phyloP scores from a whole-genome alignment of 2,113 vertebrate genomes.

The Hiodon alosoides region DNA sequence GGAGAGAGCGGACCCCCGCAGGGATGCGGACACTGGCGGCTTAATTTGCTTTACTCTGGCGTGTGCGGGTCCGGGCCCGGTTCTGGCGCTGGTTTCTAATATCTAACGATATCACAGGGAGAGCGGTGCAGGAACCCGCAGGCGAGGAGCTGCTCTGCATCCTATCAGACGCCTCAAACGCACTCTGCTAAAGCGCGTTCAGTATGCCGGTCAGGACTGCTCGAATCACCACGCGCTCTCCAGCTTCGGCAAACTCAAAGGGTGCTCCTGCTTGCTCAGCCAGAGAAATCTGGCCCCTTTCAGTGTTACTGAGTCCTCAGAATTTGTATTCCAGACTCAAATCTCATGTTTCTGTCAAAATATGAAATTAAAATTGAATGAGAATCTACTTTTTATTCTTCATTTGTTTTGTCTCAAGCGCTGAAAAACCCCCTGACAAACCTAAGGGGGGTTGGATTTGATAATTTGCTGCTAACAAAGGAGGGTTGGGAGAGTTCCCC shows the following conservation, averaged over 20 bases:
- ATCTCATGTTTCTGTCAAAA: not conserved
- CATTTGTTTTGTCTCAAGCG: no score
- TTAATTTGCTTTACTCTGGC: slow-evolving; percentile 54
- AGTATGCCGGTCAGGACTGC: slow-evolving; percentile 66
- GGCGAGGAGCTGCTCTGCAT: slow-evolving; percentile 61
- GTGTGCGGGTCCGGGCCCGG: slow-evolving; percentile 41
- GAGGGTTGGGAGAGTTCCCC: slow-evolving; percentile 39
- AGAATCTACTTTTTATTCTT: no score
- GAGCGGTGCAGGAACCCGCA: slow-evolving; percentile 59
- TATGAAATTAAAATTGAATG: no score
- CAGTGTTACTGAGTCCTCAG: slow-evolving; percentile 68
- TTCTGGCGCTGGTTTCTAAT: slow-evolving; percentile 52
- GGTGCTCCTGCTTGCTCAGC: slow-evolving; percentile 54
- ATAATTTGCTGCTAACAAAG: slow-evolving; percentile 57
- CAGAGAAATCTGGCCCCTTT: slow-evolving; percentile 61
- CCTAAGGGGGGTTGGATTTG: slow-evolving; percentile 50
- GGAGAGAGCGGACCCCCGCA: slow-evolving; percentile 63
- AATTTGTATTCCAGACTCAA: slow-evolving; percentile 64
- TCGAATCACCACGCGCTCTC: slow-evolving; percentile 62
- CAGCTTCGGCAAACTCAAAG: slow-evolving; percentile 69
- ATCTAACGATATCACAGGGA: slow-evolving; percentile 62
- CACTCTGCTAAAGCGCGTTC: slow-evolving; percentile 62
- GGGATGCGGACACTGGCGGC: slow-evolving; percentile 59
- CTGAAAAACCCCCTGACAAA: slow-evolving; percentile 1
- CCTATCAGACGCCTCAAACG: slow-evolving; percentile 64